Conservation (phyloP, 2,888 invertebrate genomes). For the Eucera pruinosa region DNA sequence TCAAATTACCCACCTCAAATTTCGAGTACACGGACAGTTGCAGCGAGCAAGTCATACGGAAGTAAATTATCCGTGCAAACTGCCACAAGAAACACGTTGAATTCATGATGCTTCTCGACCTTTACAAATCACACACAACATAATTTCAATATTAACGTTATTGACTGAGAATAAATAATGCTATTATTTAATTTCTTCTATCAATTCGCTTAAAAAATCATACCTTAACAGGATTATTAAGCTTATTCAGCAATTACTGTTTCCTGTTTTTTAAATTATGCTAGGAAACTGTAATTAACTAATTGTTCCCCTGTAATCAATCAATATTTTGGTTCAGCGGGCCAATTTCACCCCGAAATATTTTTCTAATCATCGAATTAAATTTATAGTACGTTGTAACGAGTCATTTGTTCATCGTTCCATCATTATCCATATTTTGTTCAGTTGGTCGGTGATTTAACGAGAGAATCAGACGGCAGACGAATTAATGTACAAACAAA, state of each 20-base stretch:
- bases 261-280: no score
- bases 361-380: not conserved
- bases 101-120: not conserved
- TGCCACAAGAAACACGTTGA: conserved; percentile 2
- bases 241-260: no score
- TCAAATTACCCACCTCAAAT: conserved; percentile 19
- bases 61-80: conserved; percentile 17
- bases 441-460: conserved; percentile 17
- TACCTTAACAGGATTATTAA: no score
- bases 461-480: not conserved
- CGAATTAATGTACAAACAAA: no score
- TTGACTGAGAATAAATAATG: not conserved
- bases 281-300: no score
- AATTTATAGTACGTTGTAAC: conserved; percentile 5
- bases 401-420: conserved; percentile 10
- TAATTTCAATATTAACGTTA: not conserved
- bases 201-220: no score
- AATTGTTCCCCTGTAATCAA: no score
- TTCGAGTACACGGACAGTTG: conserved; percentile 1
- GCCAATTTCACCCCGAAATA: not conserved
- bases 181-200: not conserved
- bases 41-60: not conserved
- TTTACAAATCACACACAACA: not conserved
- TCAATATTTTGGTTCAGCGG: no score
- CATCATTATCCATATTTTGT: not conserved